Evolutionary conservation across 2,888 invertebrate species (phyloP), one percentile per base, ranked within the genome.

Genomic region (Limnephilus lunatus): DNA sequence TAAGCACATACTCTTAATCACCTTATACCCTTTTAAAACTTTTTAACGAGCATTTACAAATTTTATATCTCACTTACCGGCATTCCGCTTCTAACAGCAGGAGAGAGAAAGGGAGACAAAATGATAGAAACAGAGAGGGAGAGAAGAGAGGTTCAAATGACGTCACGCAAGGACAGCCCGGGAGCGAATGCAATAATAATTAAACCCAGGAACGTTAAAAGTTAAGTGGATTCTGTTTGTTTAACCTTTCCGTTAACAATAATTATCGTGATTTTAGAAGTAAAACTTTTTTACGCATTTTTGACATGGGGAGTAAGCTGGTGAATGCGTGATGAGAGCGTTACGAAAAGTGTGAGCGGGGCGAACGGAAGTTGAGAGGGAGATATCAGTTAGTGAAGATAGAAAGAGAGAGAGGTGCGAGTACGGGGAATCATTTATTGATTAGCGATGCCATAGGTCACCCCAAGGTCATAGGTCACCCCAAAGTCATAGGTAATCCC

Each of bases 1-100:
- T 68, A 48, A 15, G 48, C 15, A 68, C n/a, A 25, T 9, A 5
- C 68, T 11, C 25, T 68, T 68, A 68, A 68, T 68, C 25, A 68
- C 68, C 68, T 68, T 68, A 68, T n/a, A 68, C 68, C 68, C 68
- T 68, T 68, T 68, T n/a, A 68, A 68, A 68, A 68, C 68, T 68
- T 68, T 68, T 68, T 68, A 68, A 68, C 68, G 68, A 68, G 68
- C 68, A 68, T 68, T 68, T 68, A 68, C 68, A 68, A 25, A 68
- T 68, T 68, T 68, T 68, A 68, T 25, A n/a, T 68, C 68, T 68
- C 68, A 68, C 68, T 68, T 68, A 68, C 68, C 68, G 68, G 68
- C 68, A 68, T 68, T 68, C 68, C 25, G 68, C 68, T 25, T 25
- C 9, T 68, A 68, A 68, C 68, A 25, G 68, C 68, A n/a, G 25